Evolutionary conservation across 2,888 invertebrate genomes (phyloP).

Genomic region (Chironomus riparius): DNA sequence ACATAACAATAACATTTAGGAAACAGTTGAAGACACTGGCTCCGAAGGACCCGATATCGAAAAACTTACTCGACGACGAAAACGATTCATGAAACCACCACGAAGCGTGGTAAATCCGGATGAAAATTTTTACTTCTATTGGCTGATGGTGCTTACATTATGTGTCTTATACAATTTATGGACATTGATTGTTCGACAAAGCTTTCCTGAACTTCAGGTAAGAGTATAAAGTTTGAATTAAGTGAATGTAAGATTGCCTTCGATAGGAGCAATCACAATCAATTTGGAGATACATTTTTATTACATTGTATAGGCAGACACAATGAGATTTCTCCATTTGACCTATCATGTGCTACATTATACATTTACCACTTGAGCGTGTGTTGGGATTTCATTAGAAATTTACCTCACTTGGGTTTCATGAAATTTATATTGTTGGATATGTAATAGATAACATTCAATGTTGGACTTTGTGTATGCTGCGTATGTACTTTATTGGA

Average conservation of each 20-base stretch:
- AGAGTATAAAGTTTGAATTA: background rate
- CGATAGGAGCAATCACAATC: background rate
- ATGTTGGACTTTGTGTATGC: too few relatives aligned
- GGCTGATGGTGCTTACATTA: conserved; percentile 80
- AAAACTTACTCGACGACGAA: conserved; percentile 50
- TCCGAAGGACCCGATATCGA: conserved; percentile 57
- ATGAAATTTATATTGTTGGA: too few relatives aligned
- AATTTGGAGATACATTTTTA: background rate
- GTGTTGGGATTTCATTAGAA: too few relatives aligned
- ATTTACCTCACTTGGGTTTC: too few relatives aligned
- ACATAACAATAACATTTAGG: conserved; percentile 34
- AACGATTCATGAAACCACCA: conserved; percentile 61
- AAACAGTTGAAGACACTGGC: conserved; percentile 59
- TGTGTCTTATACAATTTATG: conserved; percentile 92
- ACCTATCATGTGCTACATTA: too few relatives aligned
- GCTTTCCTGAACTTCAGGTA: conserved; percentile 81
- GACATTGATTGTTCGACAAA: conserved; percentile 90
- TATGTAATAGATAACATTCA: too few relatives aligned
- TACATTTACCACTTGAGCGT: too few relatives aligned
- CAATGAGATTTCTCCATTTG: too few relatives aligned
- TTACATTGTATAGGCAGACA: too few relatives aligned
- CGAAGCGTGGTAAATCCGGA: conserved; percentile 87
- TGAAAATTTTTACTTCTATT: conserved; percentile 92
- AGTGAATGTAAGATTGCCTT: background rate
- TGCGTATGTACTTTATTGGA: too few relatives aligned